Base-by-base conservation (phyloP, 2,113 vertebrate species). In the Python bivittatus region DNA sequence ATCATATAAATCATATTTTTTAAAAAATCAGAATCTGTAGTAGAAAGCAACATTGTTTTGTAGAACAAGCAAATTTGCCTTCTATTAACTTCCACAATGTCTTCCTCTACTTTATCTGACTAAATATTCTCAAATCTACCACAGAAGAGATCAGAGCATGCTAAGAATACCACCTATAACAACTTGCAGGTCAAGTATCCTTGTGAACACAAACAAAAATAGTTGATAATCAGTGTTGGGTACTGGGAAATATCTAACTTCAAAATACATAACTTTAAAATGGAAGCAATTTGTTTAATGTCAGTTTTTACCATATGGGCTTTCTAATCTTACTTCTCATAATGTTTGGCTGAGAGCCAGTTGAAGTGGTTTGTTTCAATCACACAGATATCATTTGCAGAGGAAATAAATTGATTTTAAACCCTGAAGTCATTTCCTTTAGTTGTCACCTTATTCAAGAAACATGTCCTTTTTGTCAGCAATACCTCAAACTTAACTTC, bases 351-450 rank as follows among this genome's bases (percentile, higher is more conserved):
- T 92, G 88, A 89, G 48, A 94, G 97, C 97, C 96, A 98, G 90
- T 48, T 96, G 95, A 96, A 97, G 96, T 92, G 96, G 95, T 96
- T 98, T 94, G 0, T 97, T 97, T 97, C 98, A 97, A 97, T 96
- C 97, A 97, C 94, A 93, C 94, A 97, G 98, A 98, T 98, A 98
- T 97, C 97, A 95, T 97, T 97, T 95, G 96, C 94, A 97, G 96
- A 98, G 98, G 98, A 98, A 98, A 97, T 97, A 96, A 97, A 98
- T 97, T 98, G 97, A 97, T 97, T 98, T 98, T 96, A 98, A 98
- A 98, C 97, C 97, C 56, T 92, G 83, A 97, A 98, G 98, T 98
- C 98, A 98, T 98, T 99, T 99, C 98, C 98, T 98, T 96, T 98
- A 96, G 97, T 98, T 98, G 96, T 93, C 95, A 53, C 97, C 96